Evolutionary conservation across 2,797 vertebrate genomes (phyloP), one percentile per base, ranked within the genome.

Genomic region (Myioborus melanocephalus): DNA sequence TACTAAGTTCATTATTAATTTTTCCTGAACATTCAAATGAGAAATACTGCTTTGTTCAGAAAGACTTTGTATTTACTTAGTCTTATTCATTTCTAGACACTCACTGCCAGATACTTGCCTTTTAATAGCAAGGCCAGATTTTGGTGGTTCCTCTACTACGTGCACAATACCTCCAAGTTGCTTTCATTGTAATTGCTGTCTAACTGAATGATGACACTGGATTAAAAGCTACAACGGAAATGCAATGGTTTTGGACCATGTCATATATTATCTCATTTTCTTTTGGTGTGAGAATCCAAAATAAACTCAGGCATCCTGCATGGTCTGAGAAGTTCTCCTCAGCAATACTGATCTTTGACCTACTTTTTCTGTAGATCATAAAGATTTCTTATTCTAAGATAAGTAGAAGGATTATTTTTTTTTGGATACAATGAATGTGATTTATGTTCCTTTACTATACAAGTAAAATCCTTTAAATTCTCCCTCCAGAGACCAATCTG

Each of bases 181-280:
- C 72, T 93, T 89, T 83, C 55, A 80, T 35, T 85, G 53, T 85
- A 93, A 85, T 55, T 88, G 72, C 75, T 91, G 79, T 89, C 84
- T 76, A 86, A 43, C 26, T 93, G 93, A 80, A 53, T 81, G 76
- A 95, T 83, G 82, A 91, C 35, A 72, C 14, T 63, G 50, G 72
- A 93, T 83, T 91, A 91, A 83, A 95, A 96, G 65, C 32, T 85
- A 89, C 39, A 80, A 49, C 81, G 57, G n/a, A 92, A 86, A 19
- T 55, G n/a, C 80, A 93, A 83, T 56, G 78, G 81, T 12, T 90
- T 90, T 90, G 86, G 81, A 83, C 19, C 35, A 30, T 50, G 60
- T 26, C 23, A 73, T 71, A 27, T n/a, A 89, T 73, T 85, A 65
- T 68, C 39, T 64, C 30, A 66, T 26, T 66, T 34, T 46, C 75